phyloP scores from a whole-genome alignment of 2,888 invertebrate species.

The Corythucha ciliata region DNA sequence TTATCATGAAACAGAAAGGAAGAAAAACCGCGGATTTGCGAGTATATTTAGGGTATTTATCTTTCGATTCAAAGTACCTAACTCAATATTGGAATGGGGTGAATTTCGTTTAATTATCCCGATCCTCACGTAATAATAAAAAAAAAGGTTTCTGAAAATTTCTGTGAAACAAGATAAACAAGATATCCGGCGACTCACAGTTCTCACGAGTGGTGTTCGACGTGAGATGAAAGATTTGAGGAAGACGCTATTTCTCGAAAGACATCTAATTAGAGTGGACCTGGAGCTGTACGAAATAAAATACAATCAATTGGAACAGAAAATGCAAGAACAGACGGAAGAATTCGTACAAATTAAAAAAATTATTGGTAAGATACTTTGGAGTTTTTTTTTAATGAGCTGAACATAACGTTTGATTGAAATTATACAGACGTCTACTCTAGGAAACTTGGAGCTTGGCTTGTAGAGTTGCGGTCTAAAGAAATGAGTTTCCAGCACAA shows the following conservation, averaged over 20 bases:
- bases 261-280: neutral
- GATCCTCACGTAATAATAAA: no score
- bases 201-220: neutral
- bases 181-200: neutral
- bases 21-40: neutral
- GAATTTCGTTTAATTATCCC: neutral
- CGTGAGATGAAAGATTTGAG: neutral
- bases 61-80: neutral
- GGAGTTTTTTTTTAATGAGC: neutral
- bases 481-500: no score
- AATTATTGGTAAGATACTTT: neutral
- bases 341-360: neutral
- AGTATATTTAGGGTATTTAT: no score
- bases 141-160: neutral
- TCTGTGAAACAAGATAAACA: slow-evolving; percentile 1
- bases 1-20: neutral
- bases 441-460: no score
- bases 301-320: neutral
- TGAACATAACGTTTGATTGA: no score
- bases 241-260: neutral
- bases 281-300: neutral
- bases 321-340: neutral
- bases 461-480: no score
- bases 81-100: neutral
- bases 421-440: no score